Percentiles rank a stretch among this genome's conserved stretches.
phyloP scores from a whole-genome alignment of 2,888 invertebrate species.

The Chymomyza caudatula region DNA sequence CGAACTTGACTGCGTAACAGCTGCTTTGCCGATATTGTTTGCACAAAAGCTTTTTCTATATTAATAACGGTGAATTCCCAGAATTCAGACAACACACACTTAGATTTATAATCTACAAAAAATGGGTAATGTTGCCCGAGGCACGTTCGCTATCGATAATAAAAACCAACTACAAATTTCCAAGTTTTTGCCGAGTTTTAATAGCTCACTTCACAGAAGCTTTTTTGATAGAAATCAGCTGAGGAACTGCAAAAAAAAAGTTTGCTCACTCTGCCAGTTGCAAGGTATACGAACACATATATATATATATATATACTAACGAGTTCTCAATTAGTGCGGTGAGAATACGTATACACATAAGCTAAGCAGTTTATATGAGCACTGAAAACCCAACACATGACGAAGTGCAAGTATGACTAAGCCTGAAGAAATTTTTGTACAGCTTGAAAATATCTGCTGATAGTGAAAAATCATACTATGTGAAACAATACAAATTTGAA shows the following conservation, averaged over 20 bases:
- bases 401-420: not conserved
- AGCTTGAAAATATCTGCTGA: too few species aligned
- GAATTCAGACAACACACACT: conserved; percentile 24
- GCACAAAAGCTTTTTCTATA: conserved; percentile 19
- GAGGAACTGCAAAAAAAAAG: not conserved
- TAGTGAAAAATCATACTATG: not conserved
- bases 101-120: not conserved
- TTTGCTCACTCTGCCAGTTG: not conserved
- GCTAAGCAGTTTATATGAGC: not conserved
- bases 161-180: not conserved
- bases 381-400: not conserved
- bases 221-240: not conserved
- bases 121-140: not conserved
- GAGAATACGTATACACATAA: not conserved
- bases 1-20: too few species aligned
- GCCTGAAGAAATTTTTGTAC: not conserved
- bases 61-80: conserved; percentile 36
- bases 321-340: not conserved
- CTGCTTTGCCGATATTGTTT: not conserved
- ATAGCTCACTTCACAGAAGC: not conserved
- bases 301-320: not conserved
- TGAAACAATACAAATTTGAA: not conserved
- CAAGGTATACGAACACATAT: not conserved
- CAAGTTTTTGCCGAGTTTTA: not conserved
- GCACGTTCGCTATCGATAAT: not conserved